These are phyloP conservation scores for Chloebia gouldiae DNA, from an alignment of 2,113 vertebrate species.

Conservation along the genomic window DNA sequence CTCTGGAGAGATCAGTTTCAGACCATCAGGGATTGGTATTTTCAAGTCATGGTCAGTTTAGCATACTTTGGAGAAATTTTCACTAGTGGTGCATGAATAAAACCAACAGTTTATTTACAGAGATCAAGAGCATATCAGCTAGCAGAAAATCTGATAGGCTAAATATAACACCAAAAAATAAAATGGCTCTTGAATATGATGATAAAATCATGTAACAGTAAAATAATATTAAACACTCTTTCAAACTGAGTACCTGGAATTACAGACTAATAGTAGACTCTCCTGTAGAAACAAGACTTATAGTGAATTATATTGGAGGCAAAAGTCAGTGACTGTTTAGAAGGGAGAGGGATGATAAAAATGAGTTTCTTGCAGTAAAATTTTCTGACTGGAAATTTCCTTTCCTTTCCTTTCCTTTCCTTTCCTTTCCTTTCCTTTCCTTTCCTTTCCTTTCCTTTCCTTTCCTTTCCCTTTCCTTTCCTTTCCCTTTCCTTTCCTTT, in stretches of 20 bases:
- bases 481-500: too few relatives aligned
- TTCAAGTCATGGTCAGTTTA: not conserved
- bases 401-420: not conserved
- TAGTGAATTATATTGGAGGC: not conserved
- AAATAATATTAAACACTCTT: not conserved
- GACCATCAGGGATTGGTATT: not conserved
- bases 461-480: too few relatives aligned
- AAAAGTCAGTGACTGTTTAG: not conserved
- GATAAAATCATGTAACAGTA: not conserved
- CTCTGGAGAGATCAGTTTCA: not conserved
- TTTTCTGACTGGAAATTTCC: not conserved
- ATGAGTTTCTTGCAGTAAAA: not conserved
- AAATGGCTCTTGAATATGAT: not conserved
- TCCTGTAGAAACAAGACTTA: not conserved
- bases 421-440: fast-evolving
- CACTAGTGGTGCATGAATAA: not conserved
- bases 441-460: too few relatives aligned
- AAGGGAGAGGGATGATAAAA: not conserved
- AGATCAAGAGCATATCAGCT: not conserved
- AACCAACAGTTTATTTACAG: not conserved
- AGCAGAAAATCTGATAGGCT: not conserved
- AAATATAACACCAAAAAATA: not conserved
- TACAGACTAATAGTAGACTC: not conserved
- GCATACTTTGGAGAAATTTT: not conserved
- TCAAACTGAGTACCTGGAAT: not conserved